These are phyloP conservation scores for Malurus cyaneus DNA, from an alignment of 2,113 vertebrate species.

Conservation along the genomic window DNA sequence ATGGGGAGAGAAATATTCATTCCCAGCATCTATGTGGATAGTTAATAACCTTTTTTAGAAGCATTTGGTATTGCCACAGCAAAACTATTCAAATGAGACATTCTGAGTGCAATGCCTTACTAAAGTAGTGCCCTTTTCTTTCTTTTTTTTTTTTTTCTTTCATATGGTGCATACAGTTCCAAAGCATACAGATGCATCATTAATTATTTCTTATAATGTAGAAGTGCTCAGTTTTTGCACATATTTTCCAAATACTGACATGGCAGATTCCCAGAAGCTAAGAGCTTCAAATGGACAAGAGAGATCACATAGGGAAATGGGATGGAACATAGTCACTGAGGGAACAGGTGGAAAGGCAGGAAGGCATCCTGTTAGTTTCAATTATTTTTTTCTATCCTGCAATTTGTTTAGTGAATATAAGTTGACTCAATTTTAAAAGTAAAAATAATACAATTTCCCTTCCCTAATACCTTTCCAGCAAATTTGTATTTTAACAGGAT, in stretches of 20 bases:
- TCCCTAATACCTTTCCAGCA: background rate
- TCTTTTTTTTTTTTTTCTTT: background rate
- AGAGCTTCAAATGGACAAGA: background rate
- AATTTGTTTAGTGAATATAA: background rate
- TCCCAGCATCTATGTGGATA: background rate
- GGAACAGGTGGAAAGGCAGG: background rate
- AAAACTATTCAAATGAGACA: background rate
- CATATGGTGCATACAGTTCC: background rate
- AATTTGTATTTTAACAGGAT: background rate
- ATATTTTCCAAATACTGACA: background rate
- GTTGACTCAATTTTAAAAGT: background rate
- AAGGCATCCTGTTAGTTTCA: background rate
- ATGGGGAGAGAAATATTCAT: background rate
- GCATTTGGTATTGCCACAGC: background rate
- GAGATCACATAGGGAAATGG: background rate
- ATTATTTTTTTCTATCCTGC: background rate
- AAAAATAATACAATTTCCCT: background rate
- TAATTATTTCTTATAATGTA: background rate
- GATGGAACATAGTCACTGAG: background rate
- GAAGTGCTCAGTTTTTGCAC: background rate
- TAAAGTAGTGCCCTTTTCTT: background rate
- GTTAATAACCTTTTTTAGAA: background rate
- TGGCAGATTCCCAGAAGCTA: background rate
- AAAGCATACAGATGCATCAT: background rate
- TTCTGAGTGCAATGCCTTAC: background rate